Evolutionary conservation across 2,113 vertebrate genomes (phyloP).

Genomic region (Oreocharis arfaki): DNA sequence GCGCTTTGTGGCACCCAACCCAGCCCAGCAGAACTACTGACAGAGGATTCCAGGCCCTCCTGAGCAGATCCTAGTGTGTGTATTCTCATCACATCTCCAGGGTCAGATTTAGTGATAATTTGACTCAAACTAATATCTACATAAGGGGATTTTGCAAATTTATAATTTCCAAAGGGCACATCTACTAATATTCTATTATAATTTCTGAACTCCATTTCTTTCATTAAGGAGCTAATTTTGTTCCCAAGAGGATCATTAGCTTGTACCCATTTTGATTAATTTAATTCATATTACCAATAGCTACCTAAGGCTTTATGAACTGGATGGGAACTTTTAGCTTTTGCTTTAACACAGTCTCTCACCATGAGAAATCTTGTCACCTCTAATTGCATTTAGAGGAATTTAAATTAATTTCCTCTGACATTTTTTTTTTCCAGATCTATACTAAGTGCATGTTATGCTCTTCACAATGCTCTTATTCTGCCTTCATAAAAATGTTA

Average conservation of each 20-base stretch:
- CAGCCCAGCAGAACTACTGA: neutral
- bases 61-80: neutral
- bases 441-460: neutral
- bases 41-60: neutral
- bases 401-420: constrained; percentile 62
- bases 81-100: constrained; percentile 37
- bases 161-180: constrained; percentile 72
- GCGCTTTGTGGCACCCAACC: neutral
- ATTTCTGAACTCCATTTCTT: constrained; percentile 70
- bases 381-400: constrained; percentile 52
- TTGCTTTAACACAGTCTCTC: constrained; percentile 44
- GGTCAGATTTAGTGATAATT: constrained; percentile 66
- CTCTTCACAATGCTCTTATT: neutral
- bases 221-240: constrained; percentile 73
- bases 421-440: constrained; percentile 53
- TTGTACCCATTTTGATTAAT: constrained; percentile 69
- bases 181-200: constrained; percentile 68
- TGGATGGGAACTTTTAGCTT: constrained; percentile 55
- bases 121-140: constrained; percentile 60
- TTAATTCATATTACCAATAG: constrained; percentile 63
- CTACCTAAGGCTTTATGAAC: constrained; percentile 61
- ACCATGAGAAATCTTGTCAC: constrained; percentile 62
- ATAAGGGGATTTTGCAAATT: constrained; percentile 67
- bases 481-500: neutral
- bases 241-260: constrained; percentile 67